Percentiles rank a stretch among this genome's conserved stretches.
Evolutionary conservation across 2,113 vertebrate genomes (phyloP).

Genomic region (Ailurus styani): DNA sequence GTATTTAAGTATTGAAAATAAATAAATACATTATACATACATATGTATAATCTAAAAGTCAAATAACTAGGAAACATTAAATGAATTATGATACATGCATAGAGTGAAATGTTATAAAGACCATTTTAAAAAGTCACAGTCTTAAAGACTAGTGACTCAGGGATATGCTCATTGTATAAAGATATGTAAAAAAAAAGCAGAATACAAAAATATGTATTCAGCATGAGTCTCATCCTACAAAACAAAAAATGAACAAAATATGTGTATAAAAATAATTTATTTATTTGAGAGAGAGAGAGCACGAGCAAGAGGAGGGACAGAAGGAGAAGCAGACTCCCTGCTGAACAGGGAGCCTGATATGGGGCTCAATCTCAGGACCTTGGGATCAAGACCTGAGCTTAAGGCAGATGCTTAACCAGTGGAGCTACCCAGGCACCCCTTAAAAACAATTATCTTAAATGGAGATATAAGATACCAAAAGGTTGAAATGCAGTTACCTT

Average conservation of each 20-base stretch:
- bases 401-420: not conserved
- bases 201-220: not conserved
- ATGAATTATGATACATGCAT: not conserved
- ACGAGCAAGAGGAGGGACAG: not conserved
- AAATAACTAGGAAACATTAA: not conserved
- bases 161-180: not conserved
- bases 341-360: not conserved
- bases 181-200: not conserved
- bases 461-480: not conserved
- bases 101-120: not conserved
- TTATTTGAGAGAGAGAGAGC: not conserved
- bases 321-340: not conserved
- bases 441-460: not conserved
- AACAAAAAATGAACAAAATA: not conserved
- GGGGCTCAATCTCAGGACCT: not conserved
- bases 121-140: not conserved
- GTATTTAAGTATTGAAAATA: not conserved
- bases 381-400: not conserved
- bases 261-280: not conserved
- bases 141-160: not conserved
- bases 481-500: not conserved
- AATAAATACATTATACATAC: not conserved
- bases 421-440: not conserved
- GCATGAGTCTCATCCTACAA: not conserved
- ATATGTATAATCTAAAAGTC: not conserved